Conservation (phyloP, 2,888 invertebrate species). For the Pyralis farinalis region DNA sequence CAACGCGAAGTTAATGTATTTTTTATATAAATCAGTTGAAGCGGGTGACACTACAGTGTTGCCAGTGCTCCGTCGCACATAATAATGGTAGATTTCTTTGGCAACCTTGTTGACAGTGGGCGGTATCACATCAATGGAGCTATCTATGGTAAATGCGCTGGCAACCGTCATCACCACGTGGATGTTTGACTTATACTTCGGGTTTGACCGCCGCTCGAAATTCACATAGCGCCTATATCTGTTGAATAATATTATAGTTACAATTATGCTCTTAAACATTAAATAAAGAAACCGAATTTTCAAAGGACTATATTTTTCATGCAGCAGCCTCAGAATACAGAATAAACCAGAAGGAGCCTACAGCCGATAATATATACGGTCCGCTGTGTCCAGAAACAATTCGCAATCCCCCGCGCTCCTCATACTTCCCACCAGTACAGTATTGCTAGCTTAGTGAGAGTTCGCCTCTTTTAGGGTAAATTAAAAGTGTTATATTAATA, state of each 20-base stretch:
- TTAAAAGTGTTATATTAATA: too few species aligned
- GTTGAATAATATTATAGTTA: slow-evolving; percentile 16
- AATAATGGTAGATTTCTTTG: slow-evolving; percentile 85
- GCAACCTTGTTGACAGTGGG: slow-evolving; percentile 84
- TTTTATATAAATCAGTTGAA: slow-evolving; percentile 46
- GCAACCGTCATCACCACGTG: slow-evolving; percentile 81
- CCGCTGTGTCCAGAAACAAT: too few species aligned
- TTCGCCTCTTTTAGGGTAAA: too few species aligned
- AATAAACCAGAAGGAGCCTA: too few species aligned
- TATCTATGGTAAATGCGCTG: slow-evolving; percentile 84
- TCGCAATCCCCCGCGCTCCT: too few species aligned
- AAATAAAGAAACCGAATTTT: too few species aligned
- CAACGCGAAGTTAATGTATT: slow-evolving; percentile 54
- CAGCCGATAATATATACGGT: too few species aligned
- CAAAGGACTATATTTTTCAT: too few species aligned
- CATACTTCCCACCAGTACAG: too few species aligned
- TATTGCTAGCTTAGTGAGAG: too few species aligned
- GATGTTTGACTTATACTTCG: slow-evolving; percentile 65
- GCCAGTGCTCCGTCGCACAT: slow-evolving; percentile 82
- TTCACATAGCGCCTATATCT: slow-evolving; percentile 83
- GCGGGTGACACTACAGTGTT: slow-evolving; percentile 48
- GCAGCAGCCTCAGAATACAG: too few species aligned
- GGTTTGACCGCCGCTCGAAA: slow-evolving; percentile 83
- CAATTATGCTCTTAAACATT: too few species aligned
- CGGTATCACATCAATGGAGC: slow-evolving; percentile 82